Conservation (phyloP, 2,797 vertebrate species). For the Tamandua tetradactyla region DNA sequence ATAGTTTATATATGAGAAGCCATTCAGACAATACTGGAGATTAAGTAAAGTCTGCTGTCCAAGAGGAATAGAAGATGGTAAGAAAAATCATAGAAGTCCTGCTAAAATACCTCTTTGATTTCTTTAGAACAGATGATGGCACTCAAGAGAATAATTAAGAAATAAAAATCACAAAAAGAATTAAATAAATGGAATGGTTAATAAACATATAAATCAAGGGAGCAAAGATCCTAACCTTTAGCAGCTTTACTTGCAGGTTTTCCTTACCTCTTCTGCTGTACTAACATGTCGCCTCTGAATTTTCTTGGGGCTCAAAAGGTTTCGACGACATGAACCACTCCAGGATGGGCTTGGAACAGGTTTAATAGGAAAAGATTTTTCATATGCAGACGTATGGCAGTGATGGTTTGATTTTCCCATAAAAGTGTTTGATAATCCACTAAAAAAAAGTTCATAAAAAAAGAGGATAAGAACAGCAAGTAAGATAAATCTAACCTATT, state of each 20-base stretch:
- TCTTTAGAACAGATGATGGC: background rate
- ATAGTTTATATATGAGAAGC: background rate
- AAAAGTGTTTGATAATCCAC: conserved; percentile 80
- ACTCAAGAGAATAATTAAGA: conserved; percentile 29
- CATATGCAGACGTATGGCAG: conserved; percentile 85
- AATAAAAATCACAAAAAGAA: background rate
- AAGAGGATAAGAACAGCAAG: conserved; percentile 12
- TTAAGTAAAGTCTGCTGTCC: background rate
- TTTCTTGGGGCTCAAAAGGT: conserved; percentile 86
- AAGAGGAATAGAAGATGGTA: background rate
- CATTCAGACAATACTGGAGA: background rate
- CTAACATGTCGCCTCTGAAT: conserved; percentile 85
- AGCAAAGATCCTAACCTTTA: background rate
- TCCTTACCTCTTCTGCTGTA: conserved; percentile 93
- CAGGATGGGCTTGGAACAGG: conserved; percentile 90
- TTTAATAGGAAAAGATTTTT: conserved; percentile 94
- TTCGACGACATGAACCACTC: conserved; percentile 86
- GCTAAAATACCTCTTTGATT: conserved; percentile 22
- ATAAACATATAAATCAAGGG: background rate
- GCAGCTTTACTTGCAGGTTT: background rate
- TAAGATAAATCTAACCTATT: conserved; percentile 46
- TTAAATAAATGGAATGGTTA: background rate
- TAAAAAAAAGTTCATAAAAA: conserved; percentile 67
- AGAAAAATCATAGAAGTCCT: conserved; percentile 40
- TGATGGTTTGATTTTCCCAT: conserved; percentile 83